Conservation (phyloP, 1,140 invertebrate species). For the Holcopasites calliopsidis region DNA sequence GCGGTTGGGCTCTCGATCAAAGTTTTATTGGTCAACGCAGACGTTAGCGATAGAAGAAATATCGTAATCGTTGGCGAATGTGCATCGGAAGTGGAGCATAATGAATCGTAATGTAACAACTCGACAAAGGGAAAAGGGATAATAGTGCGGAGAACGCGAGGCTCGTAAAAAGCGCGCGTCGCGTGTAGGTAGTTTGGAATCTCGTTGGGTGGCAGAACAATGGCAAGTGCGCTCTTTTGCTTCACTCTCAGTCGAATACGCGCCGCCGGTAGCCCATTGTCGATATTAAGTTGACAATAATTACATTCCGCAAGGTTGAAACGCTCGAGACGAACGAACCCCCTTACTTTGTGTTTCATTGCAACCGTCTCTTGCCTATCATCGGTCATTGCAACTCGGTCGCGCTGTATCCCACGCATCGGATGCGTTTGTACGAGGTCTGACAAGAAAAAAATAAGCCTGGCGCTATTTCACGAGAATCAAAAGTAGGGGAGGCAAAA, state of each 20-base stretch:
- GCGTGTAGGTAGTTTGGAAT: slow-evolving; percentile 6
- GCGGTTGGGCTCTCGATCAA: no score
- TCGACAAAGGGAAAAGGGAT: background rate
- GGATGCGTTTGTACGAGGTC: rapidly evolving
- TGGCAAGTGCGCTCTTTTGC: slow-evolving; percentile 35
- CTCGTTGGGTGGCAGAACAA: slow-evolving; percentile 20
- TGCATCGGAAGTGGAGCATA: background rate
- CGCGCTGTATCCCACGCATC: no score
- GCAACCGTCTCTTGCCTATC: background rate
- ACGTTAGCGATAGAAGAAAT: background rate
- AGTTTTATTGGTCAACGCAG: background rate
- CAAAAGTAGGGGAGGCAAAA: no score
- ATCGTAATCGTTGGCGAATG: background rate
- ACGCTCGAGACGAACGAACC: background rate
- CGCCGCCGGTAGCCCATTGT: background rate
- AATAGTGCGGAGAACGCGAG: background rate
- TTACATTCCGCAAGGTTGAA: slow-evolving; percentile 22
- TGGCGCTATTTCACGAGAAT: no score
- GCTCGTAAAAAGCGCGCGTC: background rate
- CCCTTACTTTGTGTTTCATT: slow-evolving; percentile 10
- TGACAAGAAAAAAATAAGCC: no score
- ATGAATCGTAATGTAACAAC: background rate
- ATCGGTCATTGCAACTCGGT: background rate
- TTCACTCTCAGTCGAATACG: background rate
- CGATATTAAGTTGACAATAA: slow-evolving; percentile 45